Base-by-base conservation (phyloP, 2,113 vertebrate species). In the Neoarius graeffei region DNA sequence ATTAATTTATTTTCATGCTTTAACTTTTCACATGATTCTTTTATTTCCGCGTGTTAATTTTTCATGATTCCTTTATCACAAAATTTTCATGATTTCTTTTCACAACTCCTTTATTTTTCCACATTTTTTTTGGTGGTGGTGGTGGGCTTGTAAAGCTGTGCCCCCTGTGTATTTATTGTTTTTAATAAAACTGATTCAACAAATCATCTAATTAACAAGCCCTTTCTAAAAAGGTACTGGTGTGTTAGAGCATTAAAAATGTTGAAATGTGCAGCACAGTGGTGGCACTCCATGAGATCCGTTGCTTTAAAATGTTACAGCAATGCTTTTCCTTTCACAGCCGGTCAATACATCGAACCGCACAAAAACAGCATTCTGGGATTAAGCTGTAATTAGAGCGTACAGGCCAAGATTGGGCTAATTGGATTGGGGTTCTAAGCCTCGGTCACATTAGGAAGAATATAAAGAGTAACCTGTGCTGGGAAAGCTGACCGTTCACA, bases 341-440 rank as follows among this genome's bases (percentile, higher is more conserved):
- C 19, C 59, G 13, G 64, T 90, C 77, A 81, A 88, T 76, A 84
- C 74, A 85, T 73, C 56, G 62, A 83, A 66, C 25, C 7, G 56
- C 50, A 73, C 84, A 71, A 48, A 86, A 85, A 59, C 77, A 48
- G 81, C 82, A 56, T 66, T 74, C 71, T 50, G 48, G 62, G 82
- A 90, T 57, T 52, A 73, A 57, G 48, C 80, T n/a, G 74, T 83
- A 87, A 85, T 87, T 89, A 87, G 89, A 82, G 86, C n/a, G 19
- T 27, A 81, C 56, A 60, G 77, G 10, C 77, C 71, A 64, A 79
- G 87, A 84, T 84, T 81, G 30, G 19, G n/a, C 83, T 87, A 90
- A 87, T 85, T 84, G 81, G 87, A 87, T 84, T 80, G 77, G 71
- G 79, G 57, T 87, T 84, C 71, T 77, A 87, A 88, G 85, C 85